These are phyloP conservation scores for Lineus longissimus DNA, from an alignment of 1,140 invertebrate genomes.

Conservation along the genomic window DNA sequence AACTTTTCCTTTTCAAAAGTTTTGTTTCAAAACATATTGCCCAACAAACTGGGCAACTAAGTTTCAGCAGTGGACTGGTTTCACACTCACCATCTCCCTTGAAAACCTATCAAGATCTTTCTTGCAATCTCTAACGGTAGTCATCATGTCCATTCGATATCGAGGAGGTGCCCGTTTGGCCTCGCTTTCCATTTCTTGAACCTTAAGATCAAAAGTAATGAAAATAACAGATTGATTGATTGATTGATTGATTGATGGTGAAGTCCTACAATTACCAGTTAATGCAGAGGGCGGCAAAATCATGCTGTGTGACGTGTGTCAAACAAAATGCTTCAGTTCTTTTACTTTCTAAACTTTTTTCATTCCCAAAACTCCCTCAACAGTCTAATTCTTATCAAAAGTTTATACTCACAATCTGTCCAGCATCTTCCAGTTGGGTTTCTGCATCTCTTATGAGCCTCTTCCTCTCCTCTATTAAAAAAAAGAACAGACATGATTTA, in stretches of 20 bases:
- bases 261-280: not conserved
- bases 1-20: too few species aligned
- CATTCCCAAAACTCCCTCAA: not conserved
- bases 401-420: constrained; percentile 38
- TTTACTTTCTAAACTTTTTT: not conserved
- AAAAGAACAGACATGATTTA: constrained; percentile 19
- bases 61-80: not conserved
- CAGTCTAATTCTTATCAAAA: too few species aligned
- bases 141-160: constrained; percentile 45
- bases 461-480: constrained; percentile 42
- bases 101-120: constrained; percentile 37
- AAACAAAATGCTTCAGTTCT: not conserved
- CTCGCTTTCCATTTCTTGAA: constrained; percentile 52
- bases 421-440: constrained; percentile 48
- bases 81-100: constrained; percentile 32
- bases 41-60: not conserved
- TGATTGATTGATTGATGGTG: not conserved
- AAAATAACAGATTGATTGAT: not conserved
- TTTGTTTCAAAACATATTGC: too few species aligned
- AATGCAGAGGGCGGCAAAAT: too few species aligned
- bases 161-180: constrained; percentile 43
- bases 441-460: constrained; percentile 37
- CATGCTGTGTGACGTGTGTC: not conserved
- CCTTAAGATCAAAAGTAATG: constrained; percentile 21
- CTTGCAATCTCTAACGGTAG: constrained; percentile 37